Percentiles rank a stretch among this genome's conserved stretches.
Conservation (phyloP, 35 echinoderm and acorn worm species). For the Apostichopus japonicus region DNA sequence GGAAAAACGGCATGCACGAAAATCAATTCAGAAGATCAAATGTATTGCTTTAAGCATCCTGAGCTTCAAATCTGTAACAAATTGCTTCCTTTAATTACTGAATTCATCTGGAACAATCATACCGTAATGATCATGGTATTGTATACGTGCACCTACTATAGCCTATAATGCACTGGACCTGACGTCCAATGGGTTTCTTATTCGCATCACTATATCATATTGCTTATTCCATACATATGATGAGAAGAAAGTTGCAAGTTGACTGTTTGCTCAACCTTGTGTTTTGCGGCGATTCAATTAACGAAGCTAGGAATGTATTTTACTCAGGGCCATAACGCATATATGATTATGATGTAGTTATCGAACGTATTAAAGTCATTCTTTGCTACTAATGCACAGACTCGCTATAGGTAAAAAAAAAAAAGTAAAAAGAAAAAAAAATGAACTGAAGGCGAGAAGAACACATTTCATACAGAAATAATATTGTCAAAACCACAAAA, state of each 20-base stretch:
- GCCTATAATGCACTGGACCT: too few relatives aligned
- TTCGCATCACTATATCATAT: too few relatives aligned
- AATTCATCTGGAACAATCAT: too few relatives aligned
- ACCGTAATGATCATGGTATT: too few relatives aligned
- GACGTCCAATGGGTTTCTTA: too few relatives aligned
- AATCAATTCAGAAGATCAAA: too few relatives aligned
- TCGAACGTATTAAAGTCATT: constrained; percentile 1
- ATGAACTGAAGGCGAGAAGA: not conserved
- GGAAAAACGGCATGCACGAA: too few relatives aligned
- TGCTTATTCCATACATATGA: not conserved
- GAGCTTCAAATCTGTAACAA: too few relatives aligned
- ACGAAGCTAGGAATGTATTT: not conserved
- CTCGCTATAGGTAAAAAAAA: not conserved
- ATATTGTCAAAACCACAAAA: not conserved
- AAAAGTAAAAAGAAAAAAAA: too few relatives aligned
- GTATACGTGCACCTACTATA: too few relatives aligned
- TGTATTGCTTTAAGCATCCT: too few relatives aligned
- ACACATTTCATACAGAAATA: not conserved
- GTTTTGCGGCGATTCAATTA: constrained; percentile 22
- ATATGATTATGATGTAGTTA: not conserved
- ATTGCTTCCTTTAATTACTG: too few relatives aligned
- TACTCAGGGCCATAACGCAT: constrained; percentile 7
- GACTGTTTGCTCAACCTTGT: constrained; percentile 2
- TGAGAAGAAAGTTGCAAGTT: not conserved
- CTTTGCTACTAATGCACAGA: not conserved